Evolutionary conservation across 2,888 invertebrate species (phyloP).

Genomic region (Lymantria dispar): DNA sequence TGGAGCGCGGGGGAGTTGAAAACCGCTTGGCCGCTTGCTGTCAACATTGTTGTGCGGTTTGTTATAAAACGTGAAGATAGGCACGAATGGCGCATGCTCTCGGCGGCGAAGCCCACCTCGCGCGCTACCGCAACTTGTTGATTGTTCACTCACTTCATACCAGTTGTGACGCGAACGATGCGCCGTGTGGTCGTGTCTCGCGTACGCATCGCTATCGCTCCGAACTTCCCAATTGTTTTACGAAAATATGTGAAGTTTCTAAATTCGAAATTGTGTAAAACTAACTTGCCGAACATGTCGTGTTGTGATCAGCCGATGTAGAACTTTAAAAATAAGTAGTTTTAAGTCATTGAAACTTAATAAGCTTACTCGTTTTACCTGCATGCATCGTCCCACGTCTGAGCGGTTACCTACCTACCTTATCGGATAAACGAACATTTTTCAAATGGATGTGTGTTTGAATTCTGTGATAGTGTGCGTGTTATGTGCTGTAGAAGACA

Average conservation of each 20-base stretch:
- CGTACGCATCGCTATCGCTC: constrained; percentile 56
- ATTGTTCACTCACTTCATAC: constrained; percentile 77
- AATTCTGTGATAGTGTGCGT: constrained; percentile 77
- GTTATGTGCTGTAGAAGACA: constrained; percentile 68
- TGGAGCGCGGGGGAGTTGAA: constrained; percentile 18
- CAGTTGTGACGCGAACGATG: constrained; percentile 74
- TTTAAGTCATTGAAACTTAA: constrained; percentile 76
- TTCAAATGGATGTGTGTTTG: constrained; percentile 80
- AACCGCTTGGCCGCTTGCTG: constrained; percentile 28
- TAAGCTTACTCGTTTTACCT: constrained; percentile 78
- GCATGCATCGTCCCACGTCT: constrained; percentile 76
- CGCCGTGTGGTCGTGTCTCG: constrained; percentile 67
- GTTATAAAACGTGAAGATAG: constrained; percentile 59
- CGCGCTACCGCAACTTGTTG: constrained; percentile 75
- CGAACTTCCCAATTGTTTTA: constrained; percentile 76
- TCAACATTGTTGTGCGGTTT: constrained; percentile 56
- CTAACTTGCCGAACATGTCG: constrained; percentile 50
- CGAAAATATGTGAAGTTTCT: constrained; percentile 79
- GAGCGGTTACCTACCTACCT: constrained; percentile 72
- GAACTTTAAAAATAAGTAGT: constrained; percentile 60
- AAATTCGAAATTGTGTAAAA: constrained; percentile 61
- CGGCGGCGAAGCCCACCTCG: constrained; percentile 58
- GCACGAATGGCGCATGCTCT: constrained; percentile 71
- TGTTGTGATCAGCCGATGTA: constrained; percentile 58
- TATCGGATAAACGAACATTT: constrained; percentile 80